These are phyloP conservation scores for Apogon talboti DNA, from an alignment of 2,797 vertebrate species.

Conservation along the genomic window DNA sequence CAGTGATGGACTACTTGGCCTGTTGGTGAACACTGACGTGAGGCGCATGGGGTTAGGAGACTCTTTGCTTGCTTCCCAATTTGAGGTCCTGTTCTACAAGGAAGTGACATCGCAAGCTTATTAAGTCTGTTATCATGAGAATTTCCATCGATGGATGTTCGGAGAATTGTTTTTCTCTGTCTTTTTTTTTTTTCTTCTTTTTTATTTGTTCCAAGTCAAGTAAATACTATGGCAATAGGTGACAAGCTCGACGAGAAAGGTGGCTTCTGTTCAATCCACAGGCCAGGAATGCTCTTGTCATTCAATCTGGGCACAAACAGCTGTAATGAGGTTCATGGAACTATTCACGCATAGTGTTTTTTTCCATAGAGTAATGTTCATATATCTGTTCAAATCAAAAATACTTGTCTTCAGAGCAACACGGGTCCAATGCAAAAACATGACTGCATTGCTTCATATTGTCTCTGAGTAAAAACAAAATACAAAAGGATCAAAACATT, in stretches of 20 bases:
- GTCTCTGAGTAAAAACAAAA: conserved; percentile 77
- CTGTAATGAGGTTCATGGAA: conserved; percentile 71
- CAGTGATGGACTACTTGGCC: conserved; percentile 77
- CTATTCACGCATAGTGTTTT: conserved; percentile 70
- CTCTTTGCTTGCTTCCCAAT: conserved; percentile 58
- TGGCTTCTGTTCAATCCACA: conserved; percentile 66
- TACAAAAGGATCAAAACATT: conserved; percentile 62
- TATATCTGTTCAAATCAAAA: conserved; percentile 80
- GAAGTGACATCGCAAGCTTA: conserved; percentile 63
- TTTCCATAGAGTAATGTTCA: conserved; percentile 66
- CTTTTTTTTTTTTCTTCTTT: conserved; percentile 16
- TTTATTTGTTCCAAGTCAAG: conserved; percentile 59
- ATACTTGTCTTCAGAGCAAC: conserved; percentile 77
- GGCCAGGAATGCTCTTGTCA: conserved; percentile 66
- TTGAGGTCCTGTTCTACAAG: conserved; percentile 63
- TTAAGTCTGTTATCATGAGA: conserved; percentile 59
- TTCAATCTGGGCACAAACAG: conserved; percentile 73
- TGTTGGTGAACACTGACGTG: conserved; percentile 69
- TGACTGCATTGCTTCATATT: conserved; percentile 62
- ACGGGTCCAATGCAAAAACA: conserved; percentile 64
- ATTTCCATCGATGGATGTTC: conserved; percentile 65
- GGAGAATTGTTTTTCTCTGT: conserved; percentile 19
- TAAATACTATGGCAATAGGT: conserved; percentile 75
- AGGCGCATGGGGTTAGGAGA: conserved; percentile 44
- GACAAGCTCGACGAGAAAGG: conserved; percentile 69